These are phyloP conservation scores for Polypterus bichir DNA, from an alignment of 2,113 vertebrate species.

Conservation along the genomic window DNA sequence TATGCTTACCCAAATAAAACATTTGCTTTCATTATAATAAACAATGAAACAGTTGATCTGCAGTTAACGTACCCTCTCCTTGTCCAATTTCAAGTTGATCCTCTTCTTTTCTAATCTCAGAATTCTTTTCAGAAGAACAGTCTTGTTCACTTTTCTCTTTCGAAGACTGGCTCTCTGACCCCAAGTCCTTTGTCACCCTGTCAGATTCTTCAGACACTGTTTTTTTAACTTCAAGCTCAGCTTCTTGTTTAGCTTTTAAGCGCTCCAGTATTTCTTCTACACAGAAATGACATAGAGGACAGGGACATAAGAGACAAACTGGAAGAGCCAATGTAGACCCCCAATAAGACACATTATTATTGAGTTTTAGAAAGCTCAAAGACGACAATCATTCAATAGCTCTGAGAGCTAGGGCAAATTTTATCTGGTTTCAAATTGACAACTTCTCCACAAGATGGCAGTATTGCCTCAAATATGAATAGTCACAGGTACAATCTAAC, in stretches of 20 bases:
- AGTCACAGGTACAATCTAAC: no score
- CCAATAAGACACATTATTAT: not conserved
- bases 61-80: conserved; percentile 24
- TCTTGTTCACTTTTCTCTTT: conserved; percentile 28
- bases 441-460: no score
- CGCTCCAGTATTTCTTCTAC: conserved; percentile 69
- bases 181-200: conserved; percentile 49
- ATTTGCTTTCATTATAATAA: not conserved
- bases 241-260: conserved; percentile 58
- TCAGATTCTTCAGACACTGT: conserved; percentile 53
- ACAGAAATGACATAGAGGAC: not conserved
- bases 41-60: conserved; percentile 29
- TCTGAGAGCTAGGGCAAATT: no score
- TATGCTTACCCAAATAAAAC: not conserved
- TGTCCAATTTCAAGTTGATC: conserved; percentile 30
- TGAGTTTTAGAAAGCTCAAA: no score
- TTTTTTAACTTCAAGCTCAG: conserved; percentile 58
- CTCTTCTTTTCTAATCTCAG: conserved; percentile 23
- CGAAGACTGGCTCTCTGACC: conserved; percentile 41
- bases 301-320: not conserved
- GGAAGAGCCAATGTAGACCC: not conserved
- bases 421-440: no score
- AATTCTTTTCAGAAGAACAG: no score
- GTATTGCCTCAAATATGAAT: no score
- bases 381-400: no score